Conservation (phyloP, 2,113 vertebrate species). For the Oophaga pumilio region DNA sequence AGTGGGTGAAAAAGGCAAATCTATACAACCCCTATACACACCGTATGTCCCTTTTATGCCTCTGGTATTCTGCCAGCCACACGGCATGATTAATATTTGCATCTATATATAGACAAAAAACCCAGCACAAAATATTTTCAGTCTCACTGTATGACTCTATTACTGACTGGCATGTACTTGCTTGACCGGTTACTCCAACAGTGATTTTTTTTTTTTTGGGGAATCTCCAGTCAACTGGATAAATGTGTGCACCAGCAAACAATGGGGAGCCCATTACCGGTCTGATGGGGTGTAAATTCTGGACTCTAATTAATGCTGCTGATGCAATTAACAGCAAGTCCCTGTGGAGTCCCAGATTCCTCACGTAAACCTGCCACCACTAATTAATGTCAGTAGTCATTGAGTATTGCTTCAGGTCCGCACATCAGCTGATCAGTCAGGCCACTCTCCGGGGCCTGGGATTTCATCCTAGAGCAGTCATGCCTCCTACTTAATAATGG, state of each 20-base stretch:
- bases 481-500: neutral
- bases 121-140: neutral
- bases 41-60: neutral
- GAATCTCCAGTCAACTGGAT: conserved; percentile 38
- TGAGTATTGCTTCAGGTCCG: neutral
- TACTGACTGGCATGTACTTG: neutral
- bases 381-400: neutral
- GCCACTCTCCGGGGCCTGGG: neutral
- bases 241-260: neutral
- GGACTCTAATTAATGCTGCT: conserved; percentile 1
- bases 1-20: neutral
- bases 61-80: neutral
- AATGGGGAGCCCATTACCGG: conserved; percentile 30
- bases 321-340: conserved; percentile 1
- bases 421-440: neutral
- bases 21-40: neutral
- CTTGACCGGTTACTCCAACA: neutral
- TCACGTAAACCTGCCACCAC: neutral
- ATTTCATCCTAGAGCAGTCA: neutral
- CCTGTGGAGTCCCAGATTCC: conserved; percentile 2
- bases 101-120: neutral
- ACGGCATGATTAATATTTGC: neutral
- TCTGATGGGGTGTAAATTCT: neutral
- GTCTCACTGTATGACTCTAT: neutral
- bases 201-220: neutral